Evolutionary conservation across 2,113 vertebrate species (phyloP).

Genomic region (Ophiodon elongatus): DNA sequence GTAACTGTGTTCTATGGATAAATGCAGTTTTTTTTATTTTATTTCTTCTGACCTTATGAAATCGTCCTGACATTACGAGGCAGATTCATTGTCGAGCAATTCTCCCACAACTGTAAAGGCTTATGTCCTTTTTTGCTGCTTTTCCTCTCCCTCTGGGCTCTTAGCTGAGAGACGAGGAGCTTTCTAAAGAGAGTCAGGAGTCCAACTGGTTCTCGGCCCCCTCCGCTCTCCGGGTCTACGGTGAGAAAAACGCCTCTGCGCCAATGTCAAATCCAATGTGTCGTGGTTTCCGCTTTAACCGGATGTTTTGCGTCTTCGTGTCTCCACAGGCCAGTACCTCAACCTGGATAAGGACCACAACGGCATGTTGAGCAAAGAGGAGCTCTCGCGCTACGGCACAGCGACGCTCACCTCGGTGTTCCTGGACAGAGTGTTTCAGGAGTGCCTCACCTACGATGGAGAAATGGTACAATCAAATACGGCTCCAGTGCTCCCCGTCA

Average conservation of each 20-base stretch:
- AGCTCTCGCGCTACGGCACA: constrained; percentile 96
- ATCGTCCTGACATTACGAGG: background rate
- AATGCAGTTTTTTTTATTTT: background rate
- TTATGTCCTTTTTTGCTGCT: background rate
- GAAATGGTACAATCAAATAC: constrained; percentile 90
- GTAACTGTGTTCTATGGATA: background rate
- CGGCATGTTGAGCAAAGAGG: constrained; percentile 99
- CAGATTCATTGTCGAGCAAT: background rate
- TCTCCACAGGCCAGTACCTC: constrained; percentile 92
- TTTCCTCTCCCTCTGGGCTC: background rate
- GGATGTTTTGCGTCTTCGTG: background rate
- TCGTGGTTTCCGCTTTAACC: background rate
- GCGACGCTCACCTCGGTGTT: constrained; percentile 96
- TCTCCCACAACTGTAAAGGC: background rate
- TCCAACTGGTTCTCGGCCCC: constrained; percentile 99
- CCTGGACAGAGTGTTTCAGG: constrained; percentile 96
- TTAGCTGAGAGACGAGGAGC: constrained; percentile 96
- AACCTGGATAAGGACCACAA: constrained; percentile 99
- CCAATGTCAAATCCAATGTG: background rate
- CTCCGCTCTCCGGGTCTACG: constrained; percentile 95
- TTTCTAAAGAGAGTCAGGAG: constrained; percentile 99
- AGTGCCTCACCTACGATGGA: constrained; percentile 97
- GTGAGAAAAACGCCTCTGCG: constrained; percentile 77
- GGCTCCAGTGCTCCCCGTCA: background rate
- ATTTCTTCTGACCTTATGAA: background rate